Conservation (phyloP, 2,113 vertebrate species). For the Trachemys scripta region DNA sequence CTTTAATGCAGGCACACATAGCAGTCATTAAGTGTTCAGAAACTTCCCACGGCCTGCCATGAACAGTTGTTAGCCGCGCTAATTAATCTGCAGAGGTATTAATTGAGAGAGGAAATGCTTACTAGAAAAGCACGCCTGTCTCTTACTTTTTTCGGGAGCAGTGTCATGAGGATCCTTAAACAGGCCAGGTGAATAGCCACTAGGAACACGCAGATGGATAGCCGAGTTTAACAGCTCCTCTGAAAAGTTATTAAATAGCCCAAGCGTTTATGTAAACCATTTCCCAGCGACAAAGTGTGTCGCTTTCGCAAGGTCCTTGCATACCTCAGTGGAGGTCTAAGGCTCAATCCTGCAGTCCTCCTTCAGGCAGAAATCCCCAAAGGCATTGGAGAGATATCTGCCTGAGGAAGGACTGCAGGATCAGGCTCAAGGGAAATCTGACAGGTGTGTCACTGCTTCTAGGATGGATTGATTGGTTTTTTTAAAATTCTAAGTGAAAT, state of each 20-base stretch:
- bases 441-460: not conserved
- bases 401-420: not conserved
- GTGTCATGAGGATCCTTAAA: not conserved
- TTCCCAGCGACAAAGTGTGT: not conserved
- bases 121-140: not conserved
- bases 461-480: not conserved
- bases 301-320: not conserved
- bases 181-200: not conserved
- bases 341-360: not conserved
- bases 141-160: not conserved
- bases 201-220: not conserved
- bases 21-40: not conserved
- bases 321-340: accelerated
- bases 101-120: not conserved
- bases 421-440: not conserved
- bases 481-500: not conserved
- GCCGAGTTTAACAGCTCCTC: not conserved
- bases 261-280: not conserved
- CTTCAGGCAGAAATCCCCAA: not conserved
- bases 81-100: not conserved
- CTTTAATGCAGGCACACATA: not conserved
- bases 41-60: not conserved
- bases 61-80: not conserved
- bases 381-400: not conserved
- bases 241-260: not conserved